Evolutionary conservation across 2,797 vertebrate genomes (phyloP), one percentile per base, ranked within the genome.

Genomic region (Sphenodon punctatus): DNA sequence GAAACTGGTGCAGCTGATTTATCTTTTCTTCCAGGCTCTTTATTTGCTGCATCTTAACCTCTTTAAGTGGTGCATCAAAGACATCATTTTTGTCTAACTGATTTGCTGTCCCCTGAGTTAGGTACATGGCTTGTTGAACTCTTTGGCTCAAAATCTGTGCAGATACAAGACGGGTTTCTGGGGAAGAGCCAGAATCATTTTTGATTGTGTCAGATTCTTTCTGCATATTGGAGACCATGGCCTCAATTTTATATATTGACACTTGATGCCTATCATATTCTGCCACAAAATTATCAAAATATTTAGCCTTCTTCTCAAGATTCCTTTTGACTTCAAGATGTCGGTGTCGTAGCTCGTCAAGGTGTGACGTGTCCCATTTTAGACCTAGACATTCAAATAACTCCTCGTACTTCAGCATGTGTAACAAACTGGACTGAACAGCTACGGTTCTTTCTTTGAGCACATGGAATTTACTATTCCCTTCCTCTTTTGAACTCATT

Each of bases 251-350:
- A 90, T 93, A 93, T 61, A 97, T 94, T 42, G 89, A 88, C 30
- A 68, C 85, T 49, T 97, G 93, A 91, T 97, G 96, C 32, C 80
- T 93, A 81, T 95, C 90, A 5, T 94, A 94, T 49, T 96, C 95
- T 64, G 23, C 82, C 79, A 90, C 74, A 86, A 95, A 92, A 20
- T 65, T 74, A 60, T 96, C 92, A 68, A 97, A 85, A 10, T 15
- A 41, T 17, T 77, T 88, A 25, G 96, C 94, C 88, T 95, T 96
- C 41, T 73, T 87, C 68, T 97, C 89, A 36, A 97, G 88, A 69
- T 97, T 92, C 58, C 89, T 88, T 85, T 91, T 87, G 23, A 92
- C 88, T 83, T 87, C 83, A 25, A 66, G 67, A 80, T 89, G 91
- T 38, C 92, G 81, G 67, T 59, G 81, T 66, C 93, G 89, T 70